A percentile compares a stretch with the other conserved stretches of the same genome.
phyloP scores from a whole-genome alignment of 2,113 vertebrate species.

The Larimichthys crocea region DNA sequence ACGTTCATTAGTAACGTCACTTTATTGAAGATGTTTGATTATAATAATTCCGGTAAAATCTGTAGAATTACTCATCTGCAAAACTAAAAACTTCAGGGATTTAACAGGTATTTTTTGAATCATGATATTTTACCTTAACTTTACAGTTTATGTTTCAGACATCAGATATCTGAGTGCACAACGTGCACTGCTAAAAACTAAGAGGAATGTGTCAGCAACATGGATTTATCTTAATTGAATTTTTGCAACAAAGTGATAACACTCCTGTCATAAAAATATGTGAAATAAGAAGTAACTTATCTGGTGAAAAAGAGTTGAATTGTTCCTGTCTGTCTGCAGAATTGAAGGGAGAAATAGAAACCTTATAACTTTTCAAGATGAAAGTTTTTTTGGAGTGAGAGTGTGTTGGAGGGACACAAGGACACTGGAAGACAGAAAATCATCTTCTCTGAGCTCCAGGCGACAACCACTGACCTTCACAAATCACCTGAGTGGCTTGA shows the following conservation, averaged over 20 bases:
- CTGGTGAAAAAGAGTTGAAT: neutral
- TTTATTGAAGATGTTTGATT: too few species aligned
- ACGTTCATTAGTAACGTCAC: neutral
- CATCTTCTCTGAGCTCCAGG: constrained; percentile 15
- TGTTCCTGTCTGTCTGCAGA: neutral
- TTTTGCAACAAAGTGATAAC: neutral
- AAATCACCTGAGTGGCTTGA: constrained; percentile 27
- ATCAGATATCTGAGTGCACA: too few species aligned
- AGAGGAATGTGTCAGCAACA: too few species aligned
- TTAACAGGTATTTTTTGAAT: too few species aligned
- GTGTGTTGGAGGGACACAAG: neutral
- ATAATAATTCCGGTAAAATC: too few species aligned
- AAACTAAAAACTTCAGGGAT: too few species aligned
- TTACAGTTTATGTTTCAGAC: too few species aligned
- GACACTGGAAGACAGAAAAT: constrained; percentile 19
- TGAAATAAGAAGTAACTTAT: neutral
- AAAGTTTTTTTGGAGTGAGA: neutral
- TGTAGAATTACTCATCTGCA: too few species aligned
- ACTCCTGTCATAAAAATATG: neutral
- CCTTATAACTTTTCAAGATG: neutral
- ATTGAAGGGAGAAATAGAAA: neutral
- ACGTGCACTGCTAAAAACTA: too few species aligned
- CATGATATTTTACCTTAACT: too few species aligned
- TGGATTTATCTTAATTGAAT: too few species aligned
- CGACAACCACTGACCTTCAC: constrained; percentile 28